Base-by-base conservation (phyloP, 2,888 invertebrate genomes). In the Apomyelois bistriatella region DNA sequence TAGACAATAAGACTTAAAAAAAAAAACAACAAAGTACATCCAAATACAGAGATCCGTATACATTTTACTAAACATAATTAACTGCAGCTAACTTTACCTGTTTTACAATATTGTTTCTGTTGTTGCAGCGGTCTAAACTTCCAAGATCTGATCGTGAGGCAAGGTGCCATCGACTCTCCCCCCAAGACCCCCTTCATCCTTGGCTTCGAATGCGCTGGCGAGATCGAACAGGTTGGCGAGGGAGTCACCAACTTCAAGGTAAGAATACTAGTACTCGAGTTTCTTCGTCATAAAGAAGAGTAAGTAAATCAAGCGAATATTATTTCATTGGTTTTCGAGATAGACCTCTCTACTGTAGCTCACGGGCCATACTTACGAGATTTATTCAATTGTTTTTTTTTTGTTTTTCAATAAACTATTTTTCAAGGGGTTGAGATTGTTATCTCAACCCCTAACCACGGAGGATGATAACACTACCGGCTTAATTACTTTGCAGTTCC, bases 161-260 rank as follows among this genome's bases (percentile, higher is more conserved):
- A 97, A 83, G 97, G 97, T 4, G 95, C 95, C 56, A 94, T 97
- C 67, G 96, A 97, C 79, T 95, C 95, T 9, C 94, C 95, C 0
- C 96, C 96, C n/a, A 97, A 97, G 87, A 95, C 96, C 4, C 97
- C 97, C 3, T 95, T 96, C 87, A 95, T 96, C 75, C 93, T 97
- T 76, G 97, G 97, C 55, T 96, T 96, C 70, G 97, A 97, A 80
- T 96, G 96, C 79, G 95, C 97, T 52, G 97, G 97, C 50, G 94
- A 94, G 70, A 92, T 96, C 60, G 95, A 95, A 74, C 94, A 93
- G 71, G 91, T 95, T 57, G 95, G 95, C 64, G 95, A 95, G 75
- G 94, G 94, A 40, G 95, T 96, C 58, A 94, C 94, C 75, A 93
- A 94, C 74, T 93, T 95, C 76, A 93, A 94, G 91, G 95, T 95